Base-by-base conservation (phyloP, 2,113 vertebrate species). In the Prinia subflava region DNA sequence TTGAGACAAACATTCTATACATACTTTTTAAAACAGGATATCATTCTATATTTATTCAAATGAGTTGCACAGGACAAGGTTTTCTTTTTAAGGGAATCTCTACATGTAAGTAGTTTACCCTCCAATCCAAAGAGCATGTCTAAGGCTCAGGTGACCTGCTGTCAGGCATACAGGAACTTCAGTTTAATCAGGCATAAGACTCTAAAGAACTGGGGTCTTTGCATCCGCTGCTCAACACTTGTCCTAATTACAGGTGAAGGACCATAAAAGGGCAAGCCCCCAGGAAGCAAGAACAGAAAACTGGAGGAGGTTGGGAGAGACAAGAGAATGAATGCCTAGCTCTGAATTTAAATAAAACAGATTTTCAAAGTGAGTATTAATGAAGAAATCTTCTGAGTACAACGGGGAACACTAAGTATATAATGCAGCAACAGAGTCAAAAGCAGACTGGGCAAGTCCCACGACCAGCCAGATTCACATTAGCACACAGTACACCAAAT, bases 21-120 rank as follows among this genome's bases (percentile, higher is more conserved):
- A 88, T 80, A 93, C 87, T 95, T 95, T 94, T 95, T 92, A 69
- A 95, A 97, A 94, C 82, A 89, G 47, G 42, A 30, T 71, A 78
- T 86, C 89, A 88, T 94, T 94, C 75, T 94, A 80, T 39, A 88
- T 86, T 92, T 92, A 94, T 91, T 95, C 91, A 97, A 95, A 95
- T 91, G 52, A 96, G 87, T 74, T 91, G 87, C 82, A 83, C 24
- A 87, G 87, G 49, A 95, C 89, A 91, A 94, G 63, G 84, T 92
- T 73, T 71, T 91, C 89, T 68, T 95, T 95, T 89, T 80, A 80
- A 91, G 46, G 41, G 47, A 91, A 63, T 65, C 79, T 89, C 63
- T 82, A 47, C 53, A 79, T 37, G 4, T 39, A 84, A 83, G 78
- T 28, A 95, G 78, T 89, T 95, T 84, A 89, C 46, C 37, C 67